A percentile compares a stretch with the other conserved stretches of the same genome.
Evolutionary conservation across 2,888 invertebrate species (phyloP).

Genomic region (Macrosoma leucophasiata): DNA sequence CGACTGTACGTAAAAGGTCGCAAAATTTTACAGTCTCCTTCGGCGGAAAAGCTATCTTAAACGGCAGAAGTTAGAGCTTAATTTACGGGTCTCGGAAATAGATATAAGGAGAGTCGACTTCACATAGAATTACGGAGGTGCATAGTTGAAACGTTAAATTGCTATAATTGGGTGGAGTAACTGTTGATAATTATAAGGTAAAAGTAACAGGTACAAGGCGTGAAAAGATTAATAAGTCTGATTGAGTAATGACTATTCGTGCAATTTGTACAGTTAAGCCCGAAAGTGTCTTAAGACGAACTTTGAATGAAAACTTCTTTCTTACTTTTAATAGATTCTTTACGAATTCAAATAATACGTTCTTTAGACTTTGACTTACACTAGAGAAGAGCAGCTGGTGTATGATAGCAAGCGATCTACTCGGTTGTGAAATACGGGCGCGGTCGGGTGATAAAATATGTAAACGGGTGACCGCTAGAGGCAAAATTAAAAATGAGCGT

Average conservation of each 20-base stretch:
- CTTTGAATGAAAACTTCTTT: too few relatives aligned
- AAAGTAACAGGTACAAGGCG: conserved; percentile 45
- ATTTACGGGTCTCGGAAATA: not conserved
- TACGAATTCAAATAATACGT: too few relatives aligned
- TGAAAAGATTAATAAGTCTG: conserved; percentile 49
- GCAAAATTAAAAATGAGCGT: too few relatives aligned
- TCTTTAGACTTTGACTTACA: too few relatives aligned
- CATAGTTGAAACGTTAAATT: conserved; percentile 32
- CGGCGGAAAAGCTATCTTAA: not conserved
- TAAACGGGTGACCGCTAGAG: too few relatives aligned
- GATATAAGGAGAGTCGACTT: not conserved
- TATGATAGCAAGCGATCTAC: too few relatives aligned
- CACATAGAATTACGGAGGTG: conserved; percentile 21
- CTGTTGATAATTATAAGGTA: conserved; percentile 31
- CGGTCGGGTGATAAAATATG: too few relatives aligned
- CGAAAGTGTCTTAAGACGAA: too few relatives aligned
- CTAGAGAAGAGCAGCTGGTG: too few relatives aligned
- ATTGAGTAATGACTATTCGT: conserved; percentile 45
- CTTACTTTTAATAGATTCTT: too few relatives aligned
- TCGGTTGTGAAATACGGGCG: too few relatives aligned
- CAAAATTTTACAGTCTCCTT: not conserved
- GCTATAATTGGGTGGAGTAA: conserved; percentile 27
- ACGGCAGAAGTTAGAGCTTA: not conserved
- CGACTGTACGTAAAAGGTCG: conserved; percentile 3
- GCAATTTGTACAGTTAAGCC: conserved; percentile 31